A percentile compares a stretch with the other conserved stretches of the same genome.
phyloP scores from a whole-genome alignment of 1,140 invertebrate genomes.

The Drosophila pectinifera region DNA sequence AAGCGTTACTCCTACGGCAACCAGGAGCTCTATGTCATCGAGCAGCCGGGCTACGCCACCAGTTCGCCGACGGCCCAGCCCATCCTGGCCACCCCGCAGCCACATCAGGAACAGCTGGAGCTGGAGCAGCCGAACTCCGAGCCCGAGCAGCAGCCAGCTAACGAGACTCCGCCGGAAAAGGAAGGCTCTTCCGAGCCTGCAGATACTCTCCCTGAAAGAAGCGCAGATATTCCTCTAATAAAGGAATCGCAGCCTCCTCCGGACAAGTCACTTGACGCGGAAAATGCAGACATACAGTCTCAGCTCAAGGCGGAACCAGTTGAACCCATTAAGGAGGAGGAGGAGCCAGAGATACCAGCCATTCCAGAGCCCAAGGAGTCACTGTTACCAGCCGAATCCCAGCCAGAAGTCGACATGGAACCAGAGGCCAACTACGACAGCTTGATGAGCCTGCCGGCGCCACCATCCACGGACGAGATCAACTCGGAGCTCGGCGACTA shows the following conservation, averaged over 20 bases:
- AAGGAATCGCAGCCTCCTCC: too few species aligned
- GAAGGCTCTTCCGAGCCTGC: too few species aligned
- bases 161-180: background rate
- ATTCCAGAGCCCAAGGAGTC: background rate
- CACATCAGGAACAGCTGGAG: conserved; percentile 12
- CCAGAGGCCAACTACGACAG: conserved; percentile 70
- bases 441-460: conserved; percentile 81
- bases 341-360: background rate
- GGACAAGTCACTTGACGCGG: background rate
- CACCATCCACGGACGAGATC: conserved; percentile 81
- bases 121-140: conserved; percentile 5
- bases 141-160: too few species aligned
- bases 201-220: background rate
- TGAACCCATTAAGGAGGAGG: conserved; percentile 81
- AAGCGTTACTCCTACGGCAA: conserved; percentile 91
- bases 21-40: conserved; percentile 90
- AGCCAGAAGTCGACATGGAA: conserved; percentile 16
- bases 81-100: conserved; percentile 16
- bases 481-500: conserved; percentile 75
- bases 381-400: conserved; percentile 10
- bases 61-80: conserved; percentile 57
- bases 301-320: background rate
- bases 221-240: background rate
- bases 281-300: background rate
- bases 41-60: conserved; percentile 88